Evolutionary conservation across 1,140 invertebrate species (phyloP), one percentile per base, ranked within the genome.

Genomic region (Pachypsylla venusta): DNA sequence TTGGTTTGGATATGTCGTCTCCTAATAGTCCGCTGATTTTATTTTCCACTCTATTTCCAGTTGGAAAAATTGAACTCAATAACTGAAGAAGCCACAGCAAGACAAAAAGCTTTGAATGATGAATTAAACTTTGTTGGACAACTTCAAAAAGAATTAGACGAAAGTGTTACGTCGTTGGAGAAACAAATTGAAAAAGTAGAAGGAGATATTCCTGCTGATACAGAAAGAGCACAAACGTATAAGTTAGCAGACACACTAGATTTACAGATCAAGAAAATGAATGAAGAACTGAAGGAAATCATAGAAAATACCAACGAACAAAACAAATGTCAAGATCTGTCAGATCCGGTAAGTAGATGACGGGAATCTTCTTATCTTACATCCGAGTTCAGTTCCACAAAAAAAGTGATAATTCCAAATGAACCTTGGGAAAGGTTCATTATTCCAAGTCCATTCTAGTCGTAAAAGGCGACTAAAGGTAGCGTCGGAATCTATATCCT

Each of bases 271-370:
- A 89, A 90, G 69, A 82, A 90, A 69, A 93, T 94, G 87, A 86
- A 88, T 0, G 87, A 93, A 69, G 90, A 94, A 73, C 71, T 96
- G 48, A 93, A 93, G 64, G 91, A 94, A 71, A 88, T 95, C 25
- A 93, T 95, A 58, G 89, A 93, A 67, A 88, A 92, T 70, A 73
- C 94, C 0, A 96, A 96, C 70, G 84, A 91, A 66, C 81, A 84
- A 0, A 91, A 89, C 70, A 81, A 83, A 64, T 78, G 78, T 48
- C 82, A 89, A 68, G 89, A 94, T 64, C 81, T 79, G 7, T 82
- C 81, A 62, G 89, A 94, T 75, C 90, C 90, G 1, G 84, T 87
- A 75, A 81, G 77, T 75, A 35, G n/a, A n/a, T n/a, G n/a, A n/a
- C n/a, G n/a, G n/a, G n/a, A n/a, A n/a, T n/a, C n/a, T n/a, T n/a